Evolutionary conservation across 2,888 invertebrate genomes (phyloP).

Genomic region (Lycia hirtaria): DNA sequence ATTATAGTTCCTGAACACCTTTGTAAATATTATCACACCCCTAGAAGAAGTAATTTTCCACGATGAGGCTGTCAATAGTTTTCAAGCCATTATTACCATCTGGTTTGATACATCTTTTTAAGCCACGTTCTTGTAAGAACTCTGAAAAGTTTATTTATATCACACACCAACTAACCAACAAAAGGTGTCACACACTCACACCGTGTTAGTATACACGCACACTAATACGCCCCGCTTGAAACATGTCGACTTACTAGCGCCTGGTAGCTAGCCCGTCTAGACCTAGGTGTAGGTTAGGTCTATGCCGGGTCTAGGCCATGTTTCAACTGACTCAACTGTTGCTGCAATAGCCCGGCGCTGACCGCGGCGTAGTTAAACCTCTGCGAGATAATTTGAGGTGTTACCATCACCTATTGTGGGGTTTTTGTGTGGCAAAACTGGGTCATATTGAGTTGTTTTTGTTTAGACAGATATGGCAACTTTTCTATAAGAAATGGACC

Average conservation of each 20-base stretch:
- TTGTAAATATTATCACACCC: too few relatives aligned
- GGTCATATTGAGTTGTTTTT: slow-evolving; percentile 7
- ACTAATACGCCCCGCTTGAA: slow-evolving; percentile 65
- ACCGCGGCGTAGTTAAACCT: slow-evolving; percentile 85
- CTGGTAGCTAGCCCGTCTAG: slow-evolving; percentile 43
- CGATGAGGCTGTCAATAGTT: too few relatives aligned
- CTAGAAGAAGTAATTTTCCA: too few relatives aligned
- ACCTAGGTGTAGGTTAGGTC: slow-evolving; percentile 47
- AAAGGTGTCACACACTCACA: slow-evolving; percentile 35
- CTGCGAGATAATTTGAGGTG: slow-evolving; percentile 74
- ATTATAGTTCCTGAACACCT: too few relatives aligned
- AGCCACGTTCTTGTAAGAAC: too few relatives aligned
- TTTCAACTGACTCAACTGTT: slow-evolving; percentile 80
- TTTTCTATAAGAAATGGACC: too few relatives aligned
- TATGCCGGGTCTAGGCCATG: slow-evolving; percentile 72
- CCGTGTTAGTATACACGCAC: slow-evolving; percentile 55
- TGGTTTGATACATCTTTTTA: too few relatives aligned
- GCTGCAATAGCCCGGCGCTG: slow-evolving; percentile 83
- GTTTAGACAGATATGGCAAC: slow-evolving; percentile 22
- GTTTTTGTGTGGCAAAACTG: slow-evolving; percentile 62
- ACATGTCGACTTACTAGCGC: slow-evolving; percentile 71
- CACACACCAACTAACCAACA: slow-evolving; percentile 35
- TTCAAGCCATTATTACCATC: too few relatives aligned
- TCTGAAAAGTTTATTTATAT: not conserved
- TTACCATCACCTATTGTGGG: slow-evolving; percentile 75